A percentile compares a stretch with the other conserved stretches of the same genome.
phyloP scores from a whole-genome alignment of 1,140 invertebrate species.

The Helicorthomorpha holstii region DNA sequence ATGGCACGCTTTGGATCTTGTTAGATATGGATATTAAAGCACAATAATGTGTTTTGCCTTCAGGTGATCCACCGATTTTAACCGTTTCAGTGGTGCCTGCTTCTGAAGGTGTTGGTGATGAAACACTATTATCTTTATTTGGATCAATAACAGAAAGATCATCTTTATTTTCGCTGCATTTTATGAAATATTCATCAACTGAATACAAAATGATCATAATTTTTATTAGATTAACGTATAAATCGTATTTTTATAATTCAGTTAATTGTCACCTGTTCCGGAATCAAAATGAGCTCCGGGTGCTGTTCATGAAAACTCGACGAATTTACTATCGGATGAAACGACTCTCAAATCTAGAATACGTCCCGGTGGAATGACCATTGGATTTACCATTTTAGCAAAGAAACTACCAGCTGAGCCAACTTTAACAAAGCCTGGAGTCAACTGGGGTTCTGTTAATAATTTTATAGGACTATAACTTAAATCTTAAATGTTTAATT shows the following conservation, averaged over 20 bases:
- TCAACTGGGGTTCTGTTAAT: too few relatives aligned
- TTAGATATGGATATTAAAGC: neutral
- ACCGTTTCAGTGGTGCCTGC: neutral
- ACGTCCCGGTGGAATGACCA: conserved; percentile 14
- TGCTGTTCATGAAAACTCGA: conserved; percentile 33
- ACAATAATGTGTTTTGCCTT: neutral
- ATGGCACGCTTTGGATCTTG: neutral
- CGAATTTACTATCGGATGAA: conserved; percentile 20
- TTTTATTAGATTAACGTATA: neutral
- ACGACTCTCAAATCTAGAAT: conserved; percentile 19
- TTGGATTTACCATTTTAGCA: conserved; percentile 3
- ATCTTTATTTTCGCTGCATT: neutral
- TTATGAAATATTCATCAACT: neutral
- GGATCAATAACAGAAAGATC: neutral
- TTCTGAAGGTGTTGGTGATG: neutral
- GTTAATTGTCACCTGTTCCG: conserved; percentile 9
- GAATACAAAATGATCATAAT: neutral
- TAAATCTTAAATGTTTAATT: too few relatives aligned
- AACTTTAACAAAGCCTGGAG: too few relatives aligned
- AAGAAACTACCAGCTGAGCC: conserved; percentile 2
- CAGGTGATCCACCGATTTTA: neutral
- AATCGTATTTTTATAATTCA: neutral
- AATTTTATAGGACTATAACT: too few relatives aligned
- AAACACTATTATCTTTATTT: neutral
- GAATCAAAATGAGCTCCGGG: conserved; percentile 27